phyloP scores from a whole-genome alignment of 2,797 vertebrate genomes.

The Scarus forsteni region DNA sequence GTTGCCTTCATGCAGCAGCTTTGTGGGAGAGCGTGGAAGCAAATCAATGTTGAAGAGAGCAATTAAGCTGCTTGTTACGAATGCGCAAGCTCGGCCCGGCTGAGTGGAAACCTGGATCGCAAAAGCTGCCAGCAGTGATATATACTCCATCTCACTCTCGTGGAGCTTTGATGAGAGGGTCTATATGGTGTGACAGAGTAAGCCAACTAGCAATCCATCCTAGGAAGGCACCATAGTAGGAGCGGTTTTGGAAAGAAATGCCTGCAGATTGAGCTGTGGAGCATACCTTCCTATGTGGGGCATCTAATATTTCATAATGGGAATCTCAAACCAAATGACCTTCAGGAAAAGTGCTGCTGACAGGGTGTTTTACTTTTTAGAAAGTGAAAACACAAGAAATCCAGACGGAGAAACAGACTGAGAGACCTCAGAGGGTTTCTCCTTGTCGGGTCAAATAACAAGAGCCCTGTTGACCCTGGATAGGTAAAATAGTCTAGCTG shows the following conservation, averaged over 20 bases:
- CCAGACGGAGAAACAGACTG: constrained; percentile 37
- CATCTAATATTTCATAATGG: constrained; percentile 74
- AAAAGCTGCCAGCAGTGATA: constrained; percentile 55
- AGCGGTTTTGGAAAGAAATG: constrained; percentile 73
- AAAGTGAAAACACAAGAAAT: constrained; percentile 69
- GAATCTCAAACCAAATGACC: constrained; percentile 67
- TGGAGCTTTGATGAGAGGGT: constrained; percentile 65
- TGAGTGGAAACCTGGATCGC: constrained; percentile 62
- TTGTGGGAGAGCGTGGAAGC: constrained; percentile 64
- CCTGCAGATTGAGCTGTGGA: constrained; percentile 71
- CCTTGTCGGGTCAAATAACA: constrained; percentile 35
- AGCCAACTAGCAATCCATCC: constrained; percentile 57
- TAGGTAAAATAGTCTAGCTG: constrained; percentile 21
- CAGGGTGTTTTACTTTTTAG: constrained; percentile 60
- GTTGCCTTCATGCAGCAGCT: constrained; percentile 59
- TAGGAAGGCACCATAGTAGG: constrained; percentile 67
- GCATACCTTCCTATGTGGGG: constrained; percentile 67
- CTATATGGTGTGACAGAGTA: constrained; percentile 50
- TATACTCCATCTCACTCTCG: constrained; percentile 63
- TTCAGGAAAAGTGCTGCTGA: constrained; percentile 66
- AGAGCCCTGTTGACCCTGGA: constrained; percentile 50
- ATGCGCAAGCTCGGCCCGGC: constrained; percentile 60
- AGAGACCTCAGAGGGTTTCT: constrained; percentile 49
- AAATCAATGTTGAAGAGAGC: constrained; percentile 73
- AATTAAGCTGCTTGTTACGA: constrained; percentile 75